Base-by-base conservation (phyloP, 2,888 invertebrate species). In the Drosophila borealis region DNA sequence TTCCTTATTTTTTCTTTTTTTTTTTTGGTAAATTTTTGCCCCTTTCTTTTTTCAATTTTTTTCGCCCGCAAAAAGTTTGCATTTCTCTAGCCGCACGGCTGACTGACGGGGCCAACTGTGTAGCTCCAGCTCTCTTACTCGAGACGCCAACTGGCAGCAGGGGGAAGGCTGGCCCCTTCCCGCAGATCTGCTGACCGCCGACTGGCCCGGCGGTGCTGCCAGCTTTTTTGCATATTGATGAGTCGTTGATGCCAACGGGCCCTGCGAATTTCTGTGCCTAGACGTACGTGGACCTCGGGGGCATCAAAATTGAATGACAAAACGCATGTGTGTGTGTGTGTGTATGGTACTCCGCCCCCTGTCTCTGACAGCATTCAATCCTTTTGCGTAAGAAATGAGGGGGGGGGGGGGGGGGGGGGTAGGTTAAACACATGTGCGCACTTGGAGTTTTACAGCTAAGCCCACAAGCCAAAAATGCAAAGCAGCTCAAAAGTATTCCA, bases 81-180 rank as follows among this genome's bases (percentile, higher is more conserved):
- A 76, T 85, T 86, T 80, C 88, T 80, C 82, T 84, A 86, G 86
- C 80, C 88, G 88, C 88, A 84, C 88, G 86, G 62, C 70, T 74
- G 86, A 70, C 75, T 68, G 71, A 64, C 78, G 67, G 77, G 39
- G 39, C 17, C 64, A 71, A 63, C 62, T 51, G 36, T 25, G 14
- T 42, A 42, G 21, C 49, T 44, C 17, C 14, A 63, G 68, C 76
- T 74, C 74, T 56, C 76, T 76, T 74, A 67, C 70, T 62, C 37
- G 56, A 49, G 53, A 39, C n/a, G 46, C 37, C 17, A 41, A 53
- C 33, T 29, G 4, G 11, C 49, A 33, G 5, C 29, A 29, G 29
- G 29, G 29, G 25, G 6, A 0, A 8, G 25, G 29, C 29, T 2
- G 9, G 0, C n/a, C 39, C 29, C 11, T 37, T 2, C 13, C 41